Evolutionary conservation across 2,797 vertebrate genomes (phyloP).

Genomic region (Catostomus latipinnis): DNA sequence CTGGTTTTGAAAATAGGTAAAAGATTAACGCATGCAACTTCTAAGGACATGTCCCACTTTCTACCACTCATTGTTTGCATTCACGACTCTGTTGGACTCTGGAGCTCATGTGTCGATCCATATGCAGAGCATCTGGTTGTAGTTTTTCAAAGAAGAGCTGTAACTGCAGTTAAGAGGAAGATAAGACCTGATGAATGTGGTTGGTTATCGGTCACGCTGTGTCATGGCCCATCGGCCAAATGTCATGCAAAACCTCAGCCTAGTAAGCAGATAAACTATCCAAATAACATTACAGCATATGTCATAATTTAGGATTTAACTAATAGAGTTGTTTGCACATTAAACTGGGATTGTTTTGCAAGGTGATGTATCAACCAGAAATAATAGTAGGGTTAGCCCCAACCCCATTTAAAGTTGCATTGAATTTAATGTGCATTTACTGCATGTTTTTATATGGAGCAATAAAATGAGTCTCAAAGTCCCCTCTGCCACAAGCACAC

Average conservation of each 20-base stretch:
- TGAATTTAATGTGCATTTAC: too few species aligned
- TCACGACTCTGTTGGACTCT: conserved; percentile 7
- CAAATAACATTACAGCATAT: not conserved
- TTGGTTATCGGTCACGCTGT: conserved; percentile 16
- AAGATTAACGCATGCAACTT: not conserved
- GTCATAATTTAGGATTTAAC: conserved; percentile 4
- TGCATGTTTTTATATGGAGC: not conserved
- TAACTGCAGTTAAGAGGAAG: conserved; percentile 54
- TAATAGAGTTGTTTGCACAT: not conserved
- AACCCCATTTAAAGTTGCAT: not conserved
- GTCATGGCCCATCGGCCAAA: conserved; percentile 8
- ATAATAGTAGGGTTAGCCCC: too few species aligned
- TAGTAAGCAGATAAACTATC: not conserved
- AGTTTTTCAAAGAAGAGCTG: conserved; percentile 61
- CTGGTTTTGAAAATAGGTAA: conserved; percentile 10
- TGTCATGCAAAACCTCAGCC: conserved; percentile 26
- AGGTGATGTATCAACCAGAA: too few species aligned
- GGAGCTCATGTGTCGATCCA: not conserved
- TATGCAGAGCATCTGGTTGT: conserved; percentile 51
- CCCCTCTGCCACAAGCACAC: not conserved
- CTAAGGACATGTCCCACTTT: not conserved
- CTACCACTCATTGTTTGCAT: not conserved
- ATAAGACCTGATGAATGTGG: conserved; percentile 46
- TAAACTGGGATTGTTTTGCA: too few species aligned
- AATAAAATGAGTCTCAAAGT: not conserved